Percentiles rank a stretch among this genome's conserved stretches.
Conservation (phyloP, 2,888 invertebrate species). For the Ceriagrion tenellum region DNA sequence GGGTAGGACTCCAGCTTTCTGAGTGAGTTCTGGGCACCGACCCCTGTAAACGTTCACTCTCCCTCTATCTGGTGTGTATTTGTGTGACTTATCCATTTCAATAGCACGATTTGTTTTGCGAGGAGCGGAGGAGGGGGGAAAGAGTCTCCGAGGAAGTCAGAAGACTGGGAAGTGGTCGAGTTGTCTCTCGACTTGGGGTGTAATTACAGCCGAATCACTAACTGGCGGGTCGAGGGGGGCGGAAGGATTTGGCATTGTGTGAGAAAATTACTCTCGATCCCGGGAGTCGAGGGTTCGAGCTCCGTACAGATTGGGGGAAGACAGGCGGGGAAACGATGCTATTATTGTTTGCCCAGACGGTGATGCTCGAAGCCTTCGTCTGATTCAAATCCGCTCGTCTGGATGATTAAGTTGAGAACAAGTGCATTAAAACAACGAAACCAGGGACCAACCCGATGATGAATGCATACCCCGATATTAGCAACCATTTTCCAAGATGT, state of each 20-base stretch:
- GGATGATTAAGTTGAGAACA: not conserved
- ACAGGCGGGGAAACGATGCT: not conserved
- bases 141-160: not conserved
- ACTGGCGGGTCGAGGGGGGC: not conserved
- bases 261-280: not conserved
- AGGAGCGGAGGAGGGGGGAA: not conserved
- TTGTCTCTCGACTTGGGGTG: not conserved
- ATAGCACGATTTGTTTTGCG: not conserved
- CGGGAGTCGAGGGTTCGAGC: not conserved
- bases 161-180: no score
- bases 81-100: slow-evolving; percentile 24
- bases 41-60: not conserved
- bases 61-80: not conserved
- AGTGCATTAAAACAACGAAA: not conserved
- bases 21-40: no score
- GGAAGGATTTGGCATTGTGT: not conserved
- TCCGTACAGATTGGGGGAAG: not conserved
- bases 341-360: not conserved
- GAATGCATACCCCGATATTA: not conserved
- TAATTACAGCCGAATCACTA: not conserved
- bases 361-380: not conserved
- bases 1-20: not conserved
- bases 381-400: not conserved
- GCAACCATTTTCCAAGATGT: not conserved
- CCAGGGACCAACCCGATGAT: not conserved